Evolutionary conservation across 2,888 invertebrate species (phyloP).

Genomic region (Hipparchia semele): DNA sequence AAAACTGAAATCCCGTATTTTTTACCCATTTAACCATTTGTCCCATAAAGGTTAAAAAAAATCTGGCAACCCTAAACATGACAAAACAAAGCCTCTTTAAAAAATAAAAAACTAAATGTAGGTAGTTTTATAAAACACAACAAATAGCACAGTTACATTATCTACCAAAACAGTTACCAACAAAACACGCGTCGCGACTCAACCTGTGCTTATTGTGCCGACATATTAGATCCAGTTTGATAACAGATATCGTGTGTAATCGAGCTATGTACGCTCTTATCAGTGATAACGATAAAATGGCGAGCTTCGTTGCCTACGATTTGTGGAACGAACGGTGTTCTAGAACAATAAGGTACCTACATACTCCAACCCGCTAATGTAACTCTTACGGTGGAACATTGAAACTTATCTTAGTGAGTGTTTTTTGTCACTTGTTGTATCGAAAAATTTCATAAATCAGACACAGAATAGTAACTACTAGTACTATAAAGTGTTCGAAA

Average conservation of each 20-base stretch:
- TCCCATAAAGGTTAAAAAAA: too few species aligned
- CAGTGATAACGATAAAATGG: conserved; percentile 72
- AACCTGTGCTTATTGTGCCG: conserved; percentile 32
- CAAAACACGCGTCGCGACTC: conserved; percentile 21
- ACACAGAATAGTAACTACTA: too few species aligned
- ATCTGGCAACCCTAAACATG: too few species aligned
- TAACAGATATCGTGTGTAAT: conserved; percentile 74
- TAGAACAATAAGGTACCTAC: conserved; percentile 62
- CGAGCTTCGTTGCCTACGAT: conserved; percentile 64
- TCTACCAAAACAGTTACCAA: conserved; percentile 1
- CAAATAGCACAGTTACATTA: neutral
- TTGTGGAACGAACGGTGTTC: conserved; percentile 60
- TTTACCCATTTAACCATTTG: too few species aligned
- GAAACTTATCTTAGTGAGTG: too few species aligned
- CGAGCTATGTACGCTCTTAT: conserved; percentile 76
- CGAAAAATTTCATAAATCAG: too few species aligned
- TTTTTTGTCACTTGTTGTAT: too few species aligned
- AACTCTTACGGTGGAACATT: too few species aligned
- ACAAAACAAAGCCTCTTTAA: too few species aligned
- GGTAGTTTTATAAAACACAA: conserved; percentile 32
- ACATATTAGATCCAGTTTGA: conserved; percentile 67
- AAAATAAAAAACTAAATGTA: neutral
- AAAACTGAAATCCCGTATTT: too few species aligned
- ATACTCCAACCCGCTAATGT: conserved; percentile 28
- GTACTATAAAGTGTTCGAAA: too few species aligned